phyloP scores from a whole-genome alignment of 2,113 vertebrate genomes.

The Etheostoma spectabile region DNA sequence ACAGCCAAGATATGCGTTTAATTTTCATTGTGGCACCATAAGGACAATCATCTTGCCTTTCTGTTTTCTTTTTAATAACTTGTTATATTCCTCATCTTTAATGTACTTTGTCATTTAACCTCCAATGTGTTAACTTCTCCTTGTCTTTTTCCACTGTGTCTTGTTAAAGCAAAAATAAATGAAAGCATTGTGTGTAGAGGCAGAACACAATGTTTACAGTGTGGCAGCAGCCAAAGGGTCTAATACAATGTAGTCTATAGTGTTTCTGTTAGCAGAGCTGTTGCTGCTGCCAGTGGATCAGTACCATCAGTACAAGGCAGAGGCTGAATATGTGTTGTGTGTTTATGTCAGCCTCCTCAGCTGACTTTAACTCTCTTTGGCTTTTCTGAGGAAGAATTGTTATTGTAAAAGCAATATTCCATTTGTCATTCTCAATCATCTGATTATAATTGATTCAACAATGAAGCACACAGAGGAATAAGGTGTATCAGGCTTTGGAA shows the following conservation, averaged over 20 bases:
- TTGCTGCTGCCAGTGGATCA: slow-evolving; percentile 16
- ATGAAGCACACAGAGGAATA: background rate
- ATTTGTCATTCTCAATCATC: background rate
- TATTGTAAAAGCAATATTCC: background rate
- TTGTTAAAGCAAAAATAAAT: background rate
- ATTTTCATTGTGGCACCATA: background rate
- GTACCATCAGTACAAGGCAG: slow-evolving; percentile 49
- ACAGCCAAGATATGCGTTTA: background rate
- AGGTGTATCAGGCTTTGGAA: background rate
- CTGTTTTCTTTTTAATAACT: background rate
- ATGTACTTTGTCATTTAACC: background rate
- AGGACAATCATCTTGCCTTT: background rate
- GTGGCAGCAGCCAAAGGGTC: slow-evolving; percentile 26
- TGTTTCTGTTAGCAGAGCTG: slow-evolving; percentile 20
- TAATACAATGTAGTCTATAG: slow-evolving; percentile 18
- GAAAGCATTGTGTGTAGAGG: slow-evolving; percentile 12
- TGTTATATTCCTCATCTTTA: background rate
- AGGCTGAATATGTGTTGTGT: background rate
- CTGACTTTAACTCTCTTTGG: background rate
- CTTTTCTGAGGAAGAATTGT: background rate
- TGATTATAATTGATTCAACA: background rate
- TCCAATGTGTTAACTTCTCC: background rate
- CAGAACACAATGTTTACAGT: slow-evolving; percentile 39
- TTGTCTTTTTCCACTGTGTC: background rate
- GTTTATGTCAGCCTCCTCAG: slow-evolving; percentile 2